Base-by-base conservation (phyloP, 1,140 invertebrate species). In the Anastrepha obliqua region DNA sequence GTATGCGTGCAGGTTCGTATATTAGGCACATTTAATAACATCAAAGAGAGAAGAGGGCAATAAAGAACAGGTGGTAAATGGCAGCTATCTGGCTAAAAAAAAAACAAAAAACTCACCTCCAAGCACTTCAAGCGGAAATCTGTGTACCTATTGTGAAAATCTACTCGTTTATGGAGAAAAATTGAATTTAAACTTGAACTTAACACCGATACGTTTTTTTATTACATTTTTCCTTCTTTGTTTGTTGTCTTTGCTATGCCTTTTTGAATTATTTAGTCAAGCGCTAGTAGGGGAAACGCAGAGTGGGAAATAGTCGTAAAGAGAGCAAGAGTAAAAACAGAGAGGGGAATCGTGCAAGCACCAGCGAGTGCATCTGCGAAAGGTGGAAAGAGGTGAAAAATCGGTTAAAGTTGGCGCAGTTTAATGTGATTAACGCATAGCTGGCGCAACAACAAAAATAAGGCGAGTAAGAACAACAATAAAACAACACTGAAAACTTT, bases 361-460 rank as follows among this genome's bases (percentile, higher is more conserved):
- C 4, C 3, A 7, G 3, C 51, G 11, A 47, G 8, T 47, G 3
- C 17, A 0, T 13, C 2, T 51, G 51, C n/a, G 20, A 81, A 17
- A 55, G 11, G 74, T 58, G 17, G 17, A 81, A 81, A 55, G 47
- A 51, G 74, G 42, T 55, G 74, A 81, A 55, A 81, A 81, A 81
- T 81, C 44, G 55, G 74, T 58, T 81, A 55, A 81, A 81, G 44
- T 81, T 42, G 9, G 3, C 2, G 74, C 74, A 47, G 51, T 81
- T 81, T 55, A 42, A 81, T 55, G 3, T 20, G 17, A 81, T 47
- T 20, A 81, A 15, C 74, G 67, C 67, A 11, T 67, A 9, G 64
- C 64, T 13, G 65, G 1, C 20, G 44, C 39, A 74, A 74, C 44
- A 74, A 51, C 67, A 8, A 74, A 74, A 44, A 74, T 42, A 74